Percentiles rank a stretch among this genome's conserved stretches.
phyloP scores from a whole-genome alignment of 2,888 invertebrate genomes.

The Cabera pusaria region DNA sequence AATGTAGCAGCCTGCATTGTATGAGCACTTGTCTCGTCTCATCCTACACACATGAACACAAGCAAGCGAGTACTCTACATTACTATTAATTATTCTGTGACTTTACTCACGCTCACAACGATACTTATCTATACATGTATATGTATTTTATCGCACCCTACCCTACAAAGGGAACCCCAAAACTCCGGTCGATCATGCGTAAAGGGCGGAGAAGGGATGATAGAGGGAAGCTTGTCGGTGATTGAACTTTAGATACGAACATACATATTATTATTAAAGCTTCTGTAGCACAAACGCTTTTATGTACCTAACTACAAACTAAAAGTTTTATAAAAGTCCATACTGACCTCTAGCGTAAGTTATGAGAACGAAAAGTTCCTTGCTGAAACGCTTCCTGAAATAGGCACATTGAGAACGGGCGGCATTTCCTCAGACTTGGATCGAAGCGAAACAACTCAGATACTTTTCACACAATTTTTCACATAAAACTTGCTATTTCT shows the following conservation, averaged over 20 bases:
- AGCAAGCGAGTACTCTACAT: slow-evolving; percentile 13
- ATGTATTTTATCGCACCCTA: slow-evolving; percentile 65
- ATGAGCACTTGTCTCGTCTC: slow-evolving; percentile 5
- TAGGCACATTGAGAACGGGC: slow-evolving; percentile 65
- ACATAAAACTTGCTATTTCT: slow-evolving; percentile 58
- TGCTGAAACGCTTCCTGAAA: slow-evolving; percentile 80
- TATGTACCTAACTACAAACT: slow-evolving; percentile 1
- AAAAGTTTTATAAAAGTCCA: slow-evolving; percentile 35
- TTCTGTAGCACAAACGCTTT: too few species aligned
- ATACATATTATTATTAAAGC: slow-evolving; percentile 9
- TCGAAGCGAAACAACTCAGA: slow-evolving; percentile 69
- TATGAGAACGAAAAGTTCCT: slow-evolving; percentile 77
- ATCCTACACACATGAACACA: slow-evolving; percentile 3
- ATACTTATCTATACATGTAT: slow-evolving; percentile 30
- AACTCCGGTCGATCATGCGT: slow-evolving; percentile 83
- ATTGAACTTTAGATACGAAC: slow-evolving; percentile 60
- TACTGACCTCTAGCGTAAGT: slow-evolving; percentile 81
- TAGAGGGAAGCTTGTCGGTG: slow-evolving; percentile 77
- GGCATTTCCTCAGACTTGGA: slow-evolving; percentile 74
- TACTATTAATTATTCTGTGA: too few species aligned
- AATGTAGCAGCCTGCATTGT: neutral
- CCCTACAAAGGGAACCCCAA: slow-evolving; percentile 72
- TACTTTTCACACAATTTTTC: slow-evolving; percentile 56
- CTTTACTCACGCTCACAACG: slow-evolving; percentile 9
- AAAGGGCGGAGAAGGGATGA: slow-evolving; percentile 82